phyloP scores from a whole-genome alignment of 1,140 invertebrate species.

The Rhynchophorus ferrugineus region DNA sequence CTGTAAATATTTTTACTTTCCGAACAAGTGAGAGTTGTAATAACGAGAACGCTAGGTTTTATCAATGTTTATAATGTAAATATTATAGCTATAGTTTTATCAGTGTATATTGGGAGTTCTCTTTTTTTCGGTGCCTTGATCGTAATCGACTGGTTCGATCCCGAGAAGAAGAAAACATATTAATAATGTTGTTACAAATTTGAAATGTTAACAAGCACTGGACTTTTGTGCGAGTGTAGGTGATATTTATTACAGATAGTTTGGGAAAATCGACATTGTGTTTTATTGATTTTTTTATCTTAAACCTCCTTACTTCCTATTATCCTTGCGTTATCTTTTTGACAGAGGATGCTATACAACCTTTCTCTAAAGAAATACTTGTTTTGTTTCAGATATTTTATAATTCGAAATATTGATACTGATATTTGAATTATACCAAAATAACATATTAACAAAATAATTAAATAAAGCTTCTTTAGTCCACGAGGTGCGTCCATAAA shows the following conservation, averaged over 20 bases:
- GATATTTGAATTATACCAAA: too few relatives aligned
- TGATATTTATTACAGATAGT: slow-evolving; percentile 12
- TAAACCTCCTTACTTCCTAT: too few relatives aligned
- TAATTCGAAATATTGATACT: too few relatives aligned
- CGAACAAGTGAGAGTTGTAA: slow-evolving; percentile 5
- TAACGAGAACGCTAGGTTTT: background rate
- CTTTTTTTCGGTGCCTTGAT: background rate
- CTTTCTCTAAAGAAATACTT: too few relatives aligned
- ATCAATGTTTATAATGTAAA: background rate
- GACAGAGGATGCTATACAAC: too few relatives aligned
- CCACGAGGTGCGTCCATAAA: too few relatives aligned
- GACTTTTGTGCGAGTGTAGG: slow-evolving; percentile 2
- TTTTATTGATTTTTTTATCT: background rate
- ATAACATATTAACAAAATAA: too few relatives aligned
- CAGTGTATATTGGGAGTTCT: slow-evolving; percentile 3
- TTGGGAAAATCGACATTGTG: background rate
- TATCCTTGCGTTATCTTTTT: too few relatives aligned
- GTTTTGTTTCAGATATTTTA: too few relatives aligned
- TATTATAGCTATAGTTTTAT: background rate
- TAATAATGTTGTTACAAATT: background rate
- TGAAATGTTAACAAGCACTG: slow-evolving; percentile 8
- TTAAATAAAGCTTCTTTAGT: too few relatives aligned
- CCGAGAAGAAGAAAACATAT: too few relatives aligned
- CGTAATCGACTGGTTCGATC: too few relatives aligned
- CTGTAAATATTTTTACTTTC: slow-evolving; percentile 8